Conservation (phyloP, 2,797 vertebrate genomes). For the Pipistrellus nathusii region DNA sequence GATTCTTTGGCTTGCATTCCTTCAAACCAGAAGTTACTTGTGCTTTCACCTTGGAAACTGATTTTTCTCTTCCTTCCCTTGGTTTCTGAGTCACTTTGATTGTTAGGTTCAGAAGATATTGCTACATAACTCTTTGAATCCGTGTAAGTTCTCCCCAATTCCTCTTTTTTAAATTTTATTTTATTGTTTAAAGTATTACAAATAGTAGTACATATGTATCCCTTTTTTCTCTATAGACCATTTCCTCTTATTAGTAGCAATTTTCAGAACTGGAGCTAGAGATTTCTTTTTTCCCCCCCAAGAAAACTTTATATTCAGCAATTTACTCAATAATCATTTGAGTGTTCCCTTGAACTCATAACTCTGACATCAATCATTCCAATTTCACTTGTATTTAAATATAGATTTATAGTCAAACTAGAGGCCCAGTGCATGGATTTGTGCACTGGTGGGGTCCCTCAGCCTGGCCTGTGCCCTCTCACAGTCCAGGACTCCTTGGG, state of each 20-base stretch:
- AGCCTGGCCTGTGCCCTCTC: no score
- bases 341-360: neutral
- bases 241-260: neutral
- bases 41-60: neutral
- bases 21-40: conserved; percentile 21
- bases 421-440: no score
- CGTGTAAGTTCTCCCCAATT: neutral
- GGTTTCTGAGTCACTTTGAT: neutral
- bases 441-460: no score
- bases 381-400: conserved; percentile 46
- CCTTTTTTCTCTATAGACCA: no score
- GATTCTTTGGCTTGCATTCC: neutral
- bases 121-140: neutral
- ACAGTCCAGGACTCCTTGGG: no score
- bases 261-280: conserved; percentile 13
- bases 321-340: conserved; percentile 64
- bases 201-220: no score
- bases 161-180: neutral
- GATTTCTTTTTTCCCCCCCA: neutral
- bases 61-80: conserved; percentile 1
- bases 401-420: neutral
- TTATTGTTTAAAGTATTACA: no score
- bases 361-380: conserved; percentile 13
- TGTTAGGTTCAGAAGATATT: neutral
- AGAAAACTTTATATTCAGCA: conserved; percentile 15